These are phyloP conservation scores for Characodon lateralis DNA, from an alignment of 2,797 vertebrate genomes.

Conservation along the genomic window DNA sequence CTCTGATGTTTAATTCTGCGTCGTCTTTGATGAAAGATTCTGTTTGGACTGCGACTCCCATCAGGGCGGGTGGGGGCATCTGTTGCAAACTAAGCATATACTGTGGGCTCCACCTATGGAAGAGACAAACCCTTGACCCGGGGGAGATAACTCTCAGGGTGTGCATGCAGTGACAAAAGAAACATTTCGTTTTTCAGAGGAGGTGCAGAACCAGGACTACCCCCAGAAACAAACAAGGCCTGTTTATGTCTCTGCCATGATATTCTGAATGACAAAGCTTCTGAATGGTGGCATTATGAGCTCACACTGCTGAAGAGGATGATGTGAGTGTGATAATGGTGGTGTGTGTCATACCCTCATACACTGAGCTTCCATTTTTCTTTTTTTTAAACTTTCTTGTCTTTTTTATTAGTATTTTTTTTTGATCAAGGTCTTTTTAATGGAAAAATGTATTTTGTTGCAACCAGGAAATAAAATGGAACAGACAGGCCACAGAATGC, in stretches of 20 bases:
- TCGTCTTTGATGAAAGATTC: conserved; percentile 79
- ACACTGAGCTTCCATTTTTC: conserved; percentile 28
- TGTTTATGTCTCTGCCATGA: conserved; percentile 50
- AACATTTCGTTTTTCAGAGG: conserved; percentile 29
- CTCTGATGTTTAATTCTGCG: conserved; percentile 75
- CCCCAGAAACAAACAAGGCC: conserved; percentile 48
- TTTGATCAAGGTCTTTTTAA: conserved; percentile 5
- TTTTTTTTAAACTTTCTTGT: neutral
- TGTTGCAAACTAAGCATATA: conserved; percentile 58
- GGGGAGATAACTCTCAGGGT: conserved; percentile 39
- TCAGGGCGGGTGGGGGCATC: conserved; percentile 43
- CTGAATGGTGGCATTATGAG: conserved; percentile 72
- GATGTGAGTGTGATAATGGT: conserved; percentile 35
- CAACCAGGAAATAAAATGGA: too few relatives aligned
- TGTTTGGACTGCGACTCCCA: conserved; percentile 66
- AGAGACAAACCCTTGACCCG: conserved; percentile 51
- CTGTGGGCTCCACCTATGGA: conserved; percentile 52
- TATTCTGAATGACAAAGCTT: conserved; percentile 48
- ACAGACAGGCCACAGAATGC: too few relatives aligned
- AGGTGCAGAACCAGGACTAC: conserved; percentile 21
- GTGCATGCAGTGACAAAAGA: conserved; percentile 14
- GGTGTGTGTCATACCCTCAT: conserved; percentile 32
- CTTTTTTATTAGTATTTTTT: neutral
- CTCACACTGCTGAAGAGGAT: conserved; percentile 57
- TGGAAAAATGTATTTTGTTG: neutral